phyloP scores from a whole-genome alignment of 2,888 invertebrate genomes.

The Ornithoptera alexandrae region DNA sequence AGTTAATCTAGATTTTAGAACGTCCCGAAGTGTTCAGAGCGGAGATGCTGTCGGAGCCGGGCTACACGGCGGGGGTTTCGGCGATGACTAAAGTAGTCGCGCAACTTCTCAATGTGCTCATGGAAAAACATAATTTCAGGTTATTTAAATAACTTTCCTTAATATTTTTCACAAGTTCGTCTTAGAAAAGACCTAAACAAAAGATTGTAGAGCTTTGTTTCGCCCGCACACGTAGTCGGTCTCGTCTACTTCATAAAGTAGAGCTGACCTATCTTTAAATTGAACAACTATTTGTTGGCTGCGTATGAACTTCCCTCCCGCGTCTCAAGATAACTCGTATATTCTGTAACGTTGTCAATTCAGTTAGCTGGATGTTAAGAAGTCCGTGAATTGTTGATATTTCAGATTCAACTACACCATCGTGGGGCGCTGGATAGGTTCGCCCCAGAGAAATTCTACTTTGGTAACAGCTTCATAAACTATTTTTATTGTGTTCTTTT shows the following conservation, averaged over 20 bases:
- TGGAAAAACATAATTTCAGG: slow-evolving; percentile 65
- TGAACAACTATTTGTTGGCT: no score
- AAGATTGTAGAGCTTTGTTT: no score
- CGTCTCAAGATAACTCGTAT: no score
- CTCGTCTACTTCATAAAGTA: no score
- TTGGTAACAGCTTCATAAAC: slow-evolving; percentile 43
- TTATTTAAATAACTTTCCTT: slow-evolving; percentile 31
- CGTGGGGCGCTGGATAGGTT: slow-evolving; percentile 66
- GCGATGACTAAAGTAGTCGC: slow-evolving; percentile 65
- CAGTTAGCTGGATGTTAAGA: no score
- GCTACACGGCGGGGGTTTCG: slow-evolving; percentile 56
- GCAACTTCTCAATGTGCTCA: slow-evolving; percentile 54
- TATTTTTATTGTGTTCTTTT: no score
- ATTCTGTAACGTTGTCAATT: no score
- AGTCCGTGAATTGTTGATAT: background rate
- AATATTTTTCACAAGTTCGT: no score
- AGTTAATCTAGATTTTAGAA: slow-evolving; percentile 47
- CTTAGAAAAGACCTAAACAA: no score
- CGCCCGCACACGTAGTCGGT: no score
- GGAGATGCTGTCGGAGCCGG: slow-evolving; percentile 49
- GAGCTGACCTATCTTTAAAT: no score
- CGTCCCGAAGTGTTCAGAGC: slow-evolving; percentile 49
- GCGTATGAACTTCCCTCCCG: no score
- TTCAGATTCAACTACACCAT: slow-evolving; percentile 66
- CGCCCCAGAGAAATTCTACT: slow-evolving; percentile 59